These are phyloP conservation scores for Hyposoter dolosus DNA, from an alignment of 2,888 invertebrate species.

Conservation along the genomic window DNA sequence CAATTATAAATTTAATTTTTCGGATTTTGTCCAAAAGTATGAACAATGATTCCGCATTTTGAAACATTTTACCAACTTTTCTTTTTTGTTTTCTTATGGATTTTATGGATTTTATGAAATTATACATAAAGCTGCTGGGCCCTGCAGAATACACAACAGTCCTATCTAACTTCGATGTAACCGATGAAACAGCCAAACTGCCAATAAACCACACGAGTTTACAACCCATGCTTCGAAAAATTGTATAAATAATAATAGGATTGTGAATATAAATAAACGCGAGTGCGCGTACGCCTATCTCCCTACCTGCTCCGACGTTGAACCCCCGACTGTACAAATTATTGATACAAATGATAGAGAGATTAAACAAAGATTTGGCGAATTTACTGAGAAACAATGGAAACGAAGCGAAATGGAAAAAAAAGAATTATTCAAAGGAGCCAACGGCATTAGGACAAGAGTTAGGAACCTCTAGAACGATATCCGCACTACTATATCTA, in stretches of 20 bases:
- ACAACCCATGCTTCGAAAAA: constrained; percentile 65
- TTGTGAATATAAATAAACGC: constrained; percentile 61
- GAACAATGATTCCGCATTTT: neutral
- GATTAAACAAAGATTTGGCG: constrained; percentile 25
- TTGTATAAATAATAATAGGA: constrained; percentile 59
- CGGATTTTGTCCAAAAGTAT: neutral
- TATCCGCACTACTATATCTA: constrained; percentile 68
- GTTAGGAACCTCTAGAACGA: constrained; percentile 67
- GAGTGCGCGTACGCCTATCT: constrained; percentile 51
- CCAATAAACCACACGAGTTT: constrained; percentile 69
- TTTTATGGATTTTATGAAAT: constrained; percentile 20
- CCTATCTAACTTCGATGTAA: constrained; percentile 54
- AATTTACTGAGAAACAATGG: constrained; percentile 26
- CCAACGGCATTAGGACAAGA: constrained; percentile 52
- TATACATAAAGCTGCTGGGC: constrained; percentile 49
- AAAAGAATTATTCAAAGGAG: constrained; percentile 34
- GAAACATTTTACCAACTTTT: neutral
- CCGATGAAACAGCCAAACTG: constrained; percentile 70
- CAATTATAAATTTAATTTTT: neutral
- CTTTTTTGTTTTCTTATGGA: no score
- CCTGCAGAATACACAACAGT: constrained; percentile 57
- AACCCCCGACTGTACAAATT: constrained; percentile 67
- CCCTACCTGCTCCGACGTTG: constrained; percentile 60
- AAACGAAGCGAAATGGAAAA: constrained; percentile 6
- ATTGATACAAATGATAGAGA: constrained; percentile 57